phyloP scores from a whole-genome alignment of 2,797 vertebrate species.

The Lepilemur ruficaudatus region DNA sequence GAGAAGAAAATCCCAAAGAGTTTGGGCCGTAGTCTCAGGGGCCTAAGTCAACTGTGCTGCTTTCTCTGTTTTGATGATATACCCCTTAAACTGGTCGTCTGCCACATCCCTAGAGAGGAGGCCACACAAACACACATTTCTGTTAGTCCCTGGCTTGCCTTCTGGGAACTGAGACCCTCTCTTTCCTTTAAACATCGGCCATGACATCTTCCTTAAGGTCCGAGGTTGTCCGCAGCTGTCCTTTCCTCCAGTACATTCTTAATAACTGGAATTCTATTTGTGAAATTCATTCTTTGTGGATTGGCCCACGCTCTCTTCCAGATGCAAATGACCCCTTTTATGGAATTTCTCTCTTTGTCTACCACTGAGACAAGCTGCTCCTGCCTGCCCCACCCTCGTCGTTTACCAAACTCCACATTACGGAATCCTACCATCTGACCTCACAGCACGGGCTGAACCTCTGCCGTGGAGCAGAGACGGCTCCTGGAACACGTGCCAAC shows the following conservation, averaged over 20 bases:
- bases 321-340: background rate
- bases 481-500: background rate
- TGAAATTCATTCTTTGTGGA: background rate
- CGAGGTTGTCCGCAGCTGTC: background rate
- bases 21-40: accelerated
- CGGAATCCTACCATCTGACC: too few species aligned
- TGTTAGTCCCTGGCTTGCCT: background rate
- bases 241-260: background rate
- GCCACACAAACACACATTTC: accelerated
- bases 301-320: background rate
- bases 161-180: background rate
- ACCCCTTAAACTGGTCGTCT: background rate
- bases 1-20: background rate
- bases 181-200: background rate
- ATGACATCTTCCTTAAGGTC: background rate
- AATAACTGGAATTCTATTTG: background rate
- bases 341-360: background rate
- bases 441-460: accelerated
- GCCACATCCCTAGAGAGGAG: background rate
- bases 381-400: background rate
- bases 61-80: background rate
- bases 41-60: too few species aligned
- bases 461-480: accelerated
- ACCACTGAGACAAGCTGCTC: background rate
- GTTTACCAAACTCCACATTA: background rate